Evolutionary conservation across 2,797 vertebrate species (phyloP).

Genomic region (Periophthalmus magnuspinnatus): DNA sequence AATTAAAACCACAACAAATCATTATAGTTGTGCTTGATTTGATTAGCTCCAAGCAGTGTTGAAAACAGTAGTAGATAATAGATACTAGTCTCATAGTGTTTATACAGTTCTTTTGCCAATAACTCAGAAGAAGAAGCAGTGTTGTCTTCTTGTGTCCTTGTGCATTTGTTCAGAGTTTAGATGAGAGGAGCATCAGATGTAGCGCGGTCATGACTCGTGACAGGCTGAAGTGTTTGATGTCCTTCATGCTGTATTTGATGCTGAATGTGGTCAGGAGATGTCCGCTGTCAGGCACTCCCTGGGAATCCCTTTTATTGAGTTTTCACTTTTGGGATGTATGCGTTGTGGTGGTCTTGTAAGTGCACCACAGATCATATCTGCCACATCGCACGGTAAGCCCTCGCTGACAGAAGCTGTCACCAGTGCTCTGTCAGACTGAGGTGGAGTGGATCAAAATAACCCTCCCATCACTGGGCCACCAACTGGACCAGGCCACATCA

Average conservation of each 20-base stretch:
- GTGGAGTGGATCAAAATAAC: conserved; percentile 74
- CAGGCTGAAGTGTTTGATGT: conserved; percentile 3
- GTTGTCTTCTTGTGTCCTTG: neutral
- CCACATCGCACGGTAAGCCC: conserved; percentile 40
- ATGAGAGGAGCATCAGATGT: neutral
- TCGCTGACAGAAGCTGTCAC: conserved; percentile 76
- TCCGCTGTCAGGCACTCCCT: conserved; percentile 7
- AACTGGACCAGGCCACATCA: conserved; percentile 31
- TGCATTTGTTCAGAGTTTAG: conserved; percentile 2
- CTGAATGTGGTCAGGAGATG: conserved; percentile 17
- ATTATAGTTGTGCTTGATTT: neutral
- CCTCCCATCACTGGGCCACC: conserved; percentile 35
- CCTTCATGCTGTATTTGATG: conserved; percentile 1
- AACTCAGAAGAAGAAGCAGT: neutral
- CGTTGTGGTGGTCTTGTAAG: conserved; percentile 35
- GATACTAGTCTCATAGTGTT: neutral
- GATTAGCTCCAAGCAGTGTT: neutral
- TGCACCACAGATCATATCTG: conserved; percentile 56
- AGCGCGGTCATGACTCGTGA: conserved; percentile 10
- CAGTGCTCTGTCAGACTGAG: conserved; percentile 66
- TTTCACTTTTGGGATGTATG: conserved; percentile 32
- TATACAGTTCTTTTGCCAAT: neutral
- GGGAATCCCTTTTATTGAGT: conserved; percentile 48
- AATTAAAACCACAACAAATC: neutral
- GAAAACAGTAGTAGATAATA: neutral